These are phyloP conservation scores for Serilophus lunatus DNA, from an alignment of 2,113 vertebrate genomes.

Conservation along the genomic window DNA sequence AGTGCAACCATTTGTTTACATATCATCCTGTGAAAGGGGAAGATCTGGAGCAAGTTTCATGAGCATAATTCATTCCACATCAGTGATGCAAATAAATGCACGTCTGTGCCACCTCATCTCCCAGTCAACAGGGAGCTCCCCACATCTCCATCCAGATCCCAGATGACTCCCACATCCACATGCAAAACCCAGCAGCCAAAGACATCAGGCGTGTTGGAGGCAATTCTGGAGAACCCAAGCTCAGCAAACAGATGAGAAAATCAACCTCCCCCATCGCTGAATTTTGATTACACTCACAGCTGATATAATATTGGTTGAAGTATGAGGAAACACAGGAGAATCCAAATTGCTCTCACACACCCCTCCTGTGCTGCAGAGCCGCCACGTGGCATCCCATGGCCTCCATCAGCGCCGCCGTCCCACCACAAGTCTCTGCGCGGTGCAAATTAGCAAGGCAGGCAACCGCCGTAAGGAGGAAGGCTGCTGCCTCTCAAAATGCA, in stretches of 20 bases:
- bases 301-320: fast-evolving
- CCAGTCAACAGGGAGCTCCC: background rate
- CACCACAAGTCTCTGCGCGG: fast-evolving
- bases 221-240: fast-evolving
- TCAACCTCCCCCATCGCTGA: fast-evolving
- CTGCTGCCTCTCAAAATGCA: background rate
- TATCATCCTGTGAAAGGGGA: background rate
- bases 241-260: background rate
- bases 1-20: background rate
- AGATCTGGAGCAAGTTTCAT: background rate
- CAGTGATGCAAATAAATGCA: background rate
- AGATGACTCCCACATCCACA: background rate
- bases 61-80: background rate
- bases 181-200: background rate
- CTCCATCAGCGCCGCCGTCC: fast-evolving
- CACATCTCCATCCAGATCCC: background rate
- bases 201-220: fast-evolving
- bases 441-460: background rate
- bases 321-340: background rate
- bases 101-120: background rate
- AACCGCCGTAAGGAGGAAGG: fast-evolving
- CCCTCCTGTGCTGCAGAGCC: fast-evolving
- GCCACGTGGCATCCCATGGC: fast-evolving
- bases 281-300: background rate
- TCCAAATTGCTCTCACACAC: background rate